Conservation (phyloP, 2,113 vertebrate genomes). For the Fukomys damarensis region DNA sequence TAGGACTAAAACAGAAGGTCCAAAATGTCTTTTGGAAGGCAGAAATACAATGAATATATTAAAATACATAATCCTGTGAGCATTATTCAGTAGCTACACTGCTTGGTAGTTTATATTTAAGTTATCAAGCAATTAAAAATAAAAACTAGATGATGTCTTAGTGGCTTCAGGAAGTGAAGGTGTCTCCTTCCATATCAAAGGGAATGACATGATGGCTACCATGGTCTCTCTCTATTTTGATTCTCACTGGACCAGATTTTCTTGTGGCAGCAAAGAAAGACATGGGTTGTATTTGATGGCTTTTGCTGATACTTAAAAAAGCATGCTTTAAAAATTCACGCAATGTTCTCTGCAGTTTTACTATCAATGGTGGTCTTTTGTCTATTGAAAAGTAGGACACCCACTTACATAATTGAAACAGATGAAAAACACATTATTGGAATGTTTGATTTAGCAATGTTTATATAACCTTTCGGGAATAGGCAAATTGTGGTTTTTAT, state of each 20-base stretch:
- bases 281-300: background rate
- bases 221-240: background rate
- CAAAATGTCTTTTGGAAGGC: background rate
- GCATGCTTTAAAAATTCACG: background rate
- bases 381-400: constrained; percentile 36
- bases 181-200: background rate
- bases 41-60: background rate
- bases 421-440: constrained; percentile 17
- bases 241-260: background rate
- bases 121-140: background rate
- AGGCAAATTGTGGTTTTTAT: background rate
- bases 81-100: background rate
- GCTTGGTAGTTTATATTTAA: constrained; percentile 49
- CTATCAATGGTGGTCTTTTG: constrained; percentile 24
- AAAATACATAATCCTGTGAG: background rate
- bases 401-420: constrained; percentile 44
- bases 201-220: background rate
- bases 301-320: constrained; percentile 23
- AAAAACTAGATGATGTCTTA: background rate
- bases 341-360: constrained; percentile 6
- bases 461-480: background rate
- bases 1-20: background rate
- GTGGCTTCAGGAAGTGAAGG: background rate
- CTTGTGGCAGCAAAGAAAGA: constrained; percentile 23
- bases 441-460: background rate